These are phyloP conservation scores for Gastrophryne carolinensis DNA, from an alignment of 2,797 vertebrate species.

Conservation along the genomic window DNA sequence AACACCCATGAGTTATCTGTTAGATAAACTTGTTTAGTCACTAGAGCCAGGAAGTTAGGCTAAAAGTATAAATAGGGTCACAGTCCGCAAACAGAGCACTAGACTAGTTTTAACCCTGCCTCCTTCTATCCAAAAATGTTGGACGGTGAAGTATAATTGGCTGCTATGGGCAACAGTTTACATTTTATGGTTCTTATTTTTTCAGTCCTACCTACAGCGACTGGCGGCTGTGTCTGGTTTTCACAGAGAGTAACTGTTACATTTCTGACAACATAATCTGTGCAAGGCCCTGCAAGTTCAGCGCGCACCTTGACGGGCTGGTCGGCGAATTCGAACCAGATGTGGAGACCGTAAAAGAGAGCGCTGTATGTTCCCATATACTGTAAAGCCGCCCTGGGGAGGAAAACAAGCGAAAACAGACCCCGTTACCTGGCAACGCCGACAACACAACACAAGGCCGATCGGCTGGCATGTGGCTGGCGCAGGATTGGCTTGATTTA, in stretches of 20 bases:
- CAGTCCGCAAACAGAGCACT: no score
- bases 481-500: conserved; percentile 70
- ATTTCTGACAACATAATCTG: conserved; percentile 43
- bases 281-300: conserved; percentile 58
- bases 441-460: conserved; percentile 88
- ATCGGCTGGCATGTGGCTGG: conserved; percentile 70
- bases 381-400: conserved; percentile 85
- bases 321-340: conserved; percentile 89
- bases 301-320: conserved; percentile 69
- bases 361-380: conserved; percentile 65
- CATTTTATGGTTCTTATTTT: background rate
- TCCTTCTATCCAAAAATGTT: no score
- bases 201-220: background rate
- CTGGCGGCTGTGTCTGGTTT: conserved; percentile 11
- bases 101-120: no score
- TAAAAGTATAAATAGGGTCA: no score
- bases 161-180: no score
- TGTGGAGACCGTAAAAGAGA: conserved; percentile 69
- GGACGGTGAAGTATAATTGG: no score
- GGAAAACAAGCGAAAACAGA: conserved; percentile 93
- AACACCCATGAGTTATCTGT: no score
- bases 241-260: conserved; percentile 19
- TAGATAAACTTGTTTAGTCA: no score
- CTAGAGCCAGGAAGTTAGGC: no score
- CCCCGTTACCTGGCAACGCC: conserved; percentile 79